Percentiles rank a stretch among this genome's conserved stretches.
Conservation (phyloP, 2,113 vertebrate genomes). For the Seriola quinqueradiata region DNA sequence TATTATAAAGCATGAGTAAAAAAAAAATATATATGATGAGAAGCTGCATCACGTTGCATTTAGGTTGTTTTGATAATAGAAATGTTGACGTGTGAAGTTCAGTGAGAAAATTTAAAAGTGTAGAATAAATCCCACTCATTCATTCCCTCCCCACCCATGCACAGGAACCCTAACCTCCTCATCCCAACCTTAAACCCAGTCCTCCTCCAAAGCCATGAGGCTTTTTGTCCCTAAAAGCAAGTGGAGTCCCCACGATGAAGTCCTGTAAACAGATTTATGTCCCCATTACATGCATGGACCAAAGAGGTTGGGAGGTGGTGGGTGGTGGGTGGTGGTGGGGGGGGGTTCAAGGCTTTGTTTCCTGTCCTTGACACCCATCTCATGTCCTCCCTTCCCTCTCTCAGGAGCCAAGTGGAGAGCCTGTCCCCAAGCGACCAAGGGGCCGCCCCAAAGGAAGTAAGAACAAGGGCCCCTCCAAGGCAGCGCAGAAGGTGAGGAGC, state of each 20-base stretch:
- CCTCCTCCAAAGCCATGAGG: no score
- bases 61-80: not conserved
- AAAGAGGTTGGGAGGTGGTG: not conserved
- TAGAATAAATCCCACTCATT: not conserved
- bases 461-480: conserved; percentile 98
- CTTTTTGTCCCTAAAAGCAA: no score
- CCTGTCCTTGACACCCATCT: conserved; percentile 60
- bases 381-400: conserved; percentile 37
- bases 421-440: conserved; percentile 96
- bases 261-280: conserved; percentile 5
- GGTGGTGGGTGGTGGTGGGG: not conserved
- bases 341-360: conserved; percentile 60
- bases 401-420: conserved; percentile 94
- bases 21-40: no score
- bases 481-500: conserved; percentile 94
- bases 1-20: no score
- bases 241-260: not conserved
- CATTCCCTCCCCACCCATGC: not conserved
- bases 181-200: not conserved
- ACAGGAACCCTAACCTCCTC: not conserved
- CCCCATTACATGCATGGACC: not conserved
- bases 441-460: conserved; percentile 98
- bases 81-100: not conserved
- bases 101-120: not conserved
- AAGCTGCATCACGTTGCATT: no score